Base-by-base conservation (phyloP, 1,140 invertebrate species). In the Mesaphorura yosii region DNA sequence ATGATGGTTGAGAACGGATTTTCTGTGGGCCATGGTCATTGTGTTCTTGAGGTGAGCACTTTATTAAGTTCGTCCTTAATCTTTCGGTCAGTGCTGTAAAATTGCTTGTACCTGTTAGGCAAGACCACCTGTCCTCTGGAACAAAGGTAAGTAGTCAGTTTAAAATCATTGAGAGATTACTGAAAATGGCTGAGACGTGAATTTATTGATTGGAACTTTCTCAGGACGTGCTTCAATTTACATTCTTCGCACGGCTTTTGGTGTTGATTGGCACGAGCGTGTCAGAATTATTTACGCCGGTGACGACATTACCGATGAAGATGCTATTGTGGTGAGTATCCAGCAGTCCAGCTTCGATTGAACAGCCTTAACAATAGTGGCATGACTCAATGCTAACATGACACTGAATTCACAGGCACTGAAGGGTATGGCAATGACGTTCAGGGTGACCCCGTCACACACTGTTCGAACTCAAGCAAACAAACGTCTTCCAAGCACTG, bases 261-360 rank as follows among this genome's bases (percentile, higher is more conserved):
- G 87, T 14, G 75, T 90, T 0, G 87, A 91, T 67, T 92, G 88
- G 88, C 84, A 82, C 64, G 87, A 91, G 67, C 76, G 88, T 42
- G 86, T 91, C 51, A 77, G 86, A 57, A 88, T 90, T 60, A 88
- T 92, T 64, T 91, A 89, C 63, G 87, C 81, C 47, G 88, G 88
- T 55, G 88, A 92, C 69, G 88, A 91, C 71, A 76, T 76, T 14
- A 90, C 88, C 0, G 88, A 92, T 68, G 88, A 92, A 70, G 88
- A 91, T 68, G 88, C 88, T 23, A 89, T 92, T 81, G 74, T 79
- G 75, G 86, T 89, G 69, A 70, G 71, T 69, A 26, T 46, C 10
- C 51, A 66, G 12, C 12, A 10, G 22, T 37, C 10, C 25, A 15
- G 19, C 25, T 17, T 17, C 17, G 7, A 19, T 42, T 42, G 28